Evolutionary conservation across 35 echinoderm and acorn worm genomes (phyloP), one percentile per base, ranked within the genome.

Genomic region (Diadema setosum): DNA sequence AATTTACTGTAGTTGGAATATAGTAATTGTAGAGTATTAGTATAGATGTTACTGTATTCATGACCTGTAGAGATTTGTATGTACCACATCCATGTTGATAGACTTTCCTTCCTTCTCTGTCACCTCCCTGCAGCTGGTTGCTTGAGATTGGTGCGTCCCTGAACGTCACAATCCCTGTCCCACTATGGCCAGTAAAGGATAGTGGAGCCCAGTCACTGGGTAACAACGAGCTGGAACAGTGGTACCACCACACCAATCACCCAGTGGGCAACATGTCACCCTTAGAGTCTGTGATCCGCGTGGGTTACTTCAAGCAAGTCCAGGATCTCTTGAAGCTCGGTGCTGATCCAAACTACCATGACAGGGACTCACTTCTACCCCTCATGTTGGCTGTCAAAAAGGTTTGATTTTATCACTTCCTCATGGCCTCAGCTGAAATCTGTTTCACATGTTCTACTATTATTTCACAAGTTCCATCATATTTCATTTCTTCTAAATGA

Each of bases 361-460:
- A 59, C 11, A 75, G 91, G 52, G 34, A 70, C 5, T 14, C 43
- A 4, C 31, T 92, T 5, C 89, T 86, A 5, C 96, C 96, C 5
- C 37, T 99, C 39, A 99, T 99, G 93, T 87, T 81, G 86, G 96
- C 96, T 60, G 96, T 99, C n/a, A 91, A 59, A 46, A 52, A 58
- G 82, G 82, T 91, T 26, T 56, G 11, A 34, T 58, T 8, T 82
- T 39, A 42, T 81, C 30, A 60, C 3, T 31, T 82, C 5, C 45
- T 17, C n/a, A n/a, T n/a, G n/a, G n/a, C n/a, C n/a, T n/a, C 27
- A 17, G 21, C 7, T 8, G 67, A 67, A 9, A 63, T 70, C 21
- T 17, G 5, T 7, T 84, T 5, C 67, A 33, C 21, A 5, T 84
- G 7, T 34, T 33, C 30, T 12, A 25, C 24, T 1, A 80, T 27